Evolutionary conservation across 2,888 invertebrate genomes (phyloP), one percentile per base, ranked within the genome.

Genomic region (Morpho achilles): DNA sequence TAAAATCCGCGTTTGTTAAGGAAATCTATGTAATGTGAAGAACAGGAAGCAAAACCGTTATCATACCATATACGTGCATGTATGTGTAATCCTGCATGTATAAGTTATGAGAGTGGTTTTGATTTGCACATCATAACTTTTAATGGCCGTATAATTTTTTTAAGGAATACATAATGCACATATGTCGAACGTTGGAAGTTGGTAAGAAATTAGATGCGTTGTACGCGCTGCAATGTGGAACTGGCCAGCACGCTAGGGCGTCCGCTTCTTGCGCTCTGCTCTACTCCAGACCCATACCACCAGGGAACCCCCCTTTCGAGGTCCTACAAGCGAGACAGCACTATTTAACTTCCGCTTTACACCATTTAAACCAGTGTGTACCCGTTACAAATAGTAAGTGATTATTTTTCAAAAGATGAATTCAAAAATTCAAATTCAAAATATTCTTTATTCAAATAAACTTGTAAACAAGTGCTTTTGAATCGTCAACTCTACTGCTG

Each of bases 211-310:
- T 95, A 9, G 92, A 96, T 62, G 94, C 93, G n/a, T 83, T 96
- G 7, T 96, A 96, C 83, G 93, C 94, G 62, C 79, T 96, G 48
- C 96, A 96, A 75, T 85, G 93, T 53, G 93, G 93, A 54, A 93
- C 95, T 75, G 92, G 93, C 44, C 96, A 96, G 79, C 93, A 93
- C 62, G 92, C 96, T 44, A 91, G 96, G 55, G 96, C 96, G 0
- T 93, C 95, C 6, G 95, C 96, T 88, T 95, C 96, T 0, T 96
- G 96, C 74, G 95, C 95, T 53, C 92, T 93, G 61, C 93, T 96
- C 75, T 96, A 95, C 80, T 88, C 93, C n/a, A 90, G 93, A 55
- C 92, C 78, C 5, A 61, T 66, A 50, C 64, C 69, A 48, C 61
- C 65, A 52, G 47, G 62, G 7, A 56, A 64, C 56, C 44, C 59